phyloP scores from a whole-genome alignment of 2,797 vertebrate genomes.

The Gymnopithys bicolor region DNA sequence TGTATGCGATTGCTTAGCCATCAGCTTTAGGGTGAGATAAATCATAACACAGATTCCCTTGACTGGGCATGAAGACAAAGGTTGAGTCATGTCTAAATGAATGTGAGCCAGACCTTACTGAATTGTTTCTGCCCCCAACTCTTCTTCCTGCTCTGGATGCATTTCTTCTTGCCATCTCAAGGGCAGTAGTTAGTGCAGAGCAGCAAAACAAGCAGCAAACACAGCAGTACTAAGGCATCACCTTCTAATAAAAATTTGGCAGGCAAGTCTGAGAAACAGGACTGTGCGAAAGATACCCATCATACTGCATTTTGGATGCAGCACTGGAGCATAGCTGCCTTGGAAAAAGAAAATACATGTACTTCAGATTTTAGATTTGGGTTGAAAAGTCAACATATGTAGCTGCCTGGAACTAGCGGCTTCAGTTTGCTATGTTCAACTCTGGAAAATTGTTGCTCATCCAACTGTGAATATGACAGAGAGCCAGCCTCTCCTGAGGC shows the following conservation, averaged over 20 bases:
- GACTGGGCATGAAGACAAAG: conserved; percentile 35
- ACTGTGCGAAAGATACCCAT: neutral
- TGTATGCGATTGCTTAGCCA: conserved; percentile 3
- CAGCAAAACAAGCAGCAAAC: neutral
- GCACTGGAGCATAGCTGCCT: conserved; percentile 9
- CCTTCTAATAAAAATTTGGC: neutral
- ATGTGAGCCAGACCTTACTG: neutral
- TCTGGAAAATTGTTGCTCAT: conserved; percentile 65
- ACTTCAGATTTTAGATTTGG: conserved; percentile 27
- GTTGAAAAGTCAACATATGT: conserved; percentile 56
- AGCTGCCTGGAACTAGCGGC: conserved; percentile 3
- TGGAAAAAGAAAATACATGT: conserved; percentile 21
- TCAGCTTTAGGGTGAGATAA: conserved; percentile 23
- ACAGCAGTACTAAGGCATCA: neutral
- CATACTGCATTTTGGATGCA: neutral
- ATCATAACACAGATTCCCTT: neutral
- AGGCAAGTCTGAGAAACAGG: neutral
- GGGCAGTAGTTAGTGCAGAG: neutral
- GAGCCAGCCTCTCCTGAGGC: neutral
- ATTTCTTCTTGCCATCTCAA: neutral
- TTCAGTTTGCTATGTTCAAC: conserved; percentile 48
- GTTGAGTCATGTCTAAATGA: conserved; percentile 27
- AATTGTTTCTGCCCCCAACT: neutral
- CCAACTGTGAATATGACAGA: conserved; percentile 58
- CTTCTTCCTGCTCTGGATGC: neutral